Evolutionary conservation across 2,888 invertebrate genomes (phyloP).

Genomic region (Microctonus hyperodae): DNA sequence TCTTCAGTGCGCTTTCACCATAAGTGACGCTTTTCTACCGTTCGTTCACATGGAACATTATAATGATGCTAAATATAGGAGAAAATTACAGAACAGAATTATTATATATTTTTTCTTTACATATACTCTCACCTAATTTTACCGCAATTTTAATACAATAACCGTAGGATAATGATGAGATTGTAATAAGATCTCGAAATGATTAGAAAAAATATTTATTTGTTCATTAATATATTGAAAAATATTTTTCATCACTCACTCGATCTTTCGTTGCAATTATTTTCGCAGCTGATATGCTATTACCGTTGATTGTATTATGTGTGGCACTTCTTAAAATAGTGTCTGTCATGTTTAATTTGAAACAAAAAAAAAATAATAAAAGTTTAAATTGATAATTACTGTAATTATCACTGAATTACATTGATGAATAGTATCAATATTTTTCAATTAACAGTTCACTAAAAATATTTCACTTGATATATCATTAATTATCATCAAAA

Average conservation of each 20-base stretch:
- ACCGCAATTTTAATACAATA: too few relatives aligned
- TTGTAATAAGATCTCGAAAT: not conserved
- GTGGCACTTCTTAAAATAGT: conserved; percentile 34
- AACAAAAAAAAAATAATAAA: not conserved
- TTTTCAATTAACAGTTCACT: not conserved
- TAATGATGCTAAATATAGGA: not conserved
- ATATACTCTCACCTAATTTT: not conserved
- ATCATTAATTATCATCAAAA: not conserved
- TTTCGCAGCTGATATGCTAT: conserved; percentile 28
- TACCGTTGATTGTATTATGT: conserved; percentile 34
- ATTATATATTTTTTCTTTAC: too few relatives aligned
- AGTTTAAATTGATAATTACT: not conserved
- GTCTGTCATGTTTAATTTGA: conserved; percentile 35
- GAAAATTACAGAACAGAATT: too few relatives aligned
- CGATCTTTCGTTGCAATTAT: conserved; percentile 37
- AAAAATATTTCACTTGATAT: not conserved
- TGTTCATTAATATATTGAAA: not conserved
- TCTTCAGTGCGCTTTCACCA: conserved; percentile 37
- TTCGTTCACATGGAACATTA: not conserved
- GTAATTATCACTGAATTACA: not conserved
- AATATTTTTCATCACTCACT: conserved; percentile 34
- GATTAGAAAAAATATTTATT: not conserved
- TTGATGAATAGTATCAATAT: not conserved
- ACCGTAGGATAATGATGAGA: not conserved
- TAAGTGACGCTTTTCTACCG: conserved; percentile 12